phyloP scores from a whole-genome alignment of 53 echinoderm and acorn worm species.

The Henricia sp. region DNA sequence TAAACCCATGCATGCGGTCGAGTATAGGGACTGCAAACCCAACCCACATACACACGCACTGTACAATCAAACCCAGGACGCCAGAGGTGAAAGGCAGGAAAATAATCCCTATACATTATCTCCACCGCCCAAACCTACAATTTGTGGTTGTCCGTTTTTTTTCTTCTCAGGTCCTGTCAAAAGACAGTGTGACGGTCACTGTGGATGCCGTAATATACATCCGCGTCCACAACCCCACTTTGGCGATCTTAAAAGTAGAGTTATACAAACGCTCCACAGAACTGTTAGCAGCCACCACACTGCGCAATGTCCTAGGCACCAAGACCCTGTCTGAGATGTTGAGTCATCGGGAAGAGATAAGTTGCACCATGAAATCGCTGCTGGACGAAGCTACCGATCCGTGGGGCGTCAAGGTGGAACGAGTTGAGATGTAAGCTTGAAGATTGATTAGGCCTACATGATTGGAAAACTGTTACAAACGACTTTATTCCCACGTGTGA shows the following conservation, averaged over 20 bases:
- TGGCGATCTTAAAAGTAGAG: conserved; percentile 82
- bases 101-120: not conserved
- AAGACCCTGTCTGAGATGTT: conserved; percentile 88
- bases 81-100: no score
- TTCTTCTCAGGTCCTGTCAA: conserved; percentile 73
- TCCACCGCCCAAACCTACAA: not conserved
- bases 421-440: conserved; percentile 77
- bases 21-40: no score
- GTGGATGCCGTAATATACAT: conserved; percentile 91
- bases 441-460: no score
- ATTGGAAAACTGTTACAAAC: no score
- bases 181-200: conserved; percentile 90
- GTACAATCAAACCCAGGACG: no score
- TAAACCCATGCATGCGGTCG: no score
- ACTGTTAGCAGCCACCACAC: conserved; percentile 80
- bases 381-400: conserved; percentile 88
- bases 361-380: conserved; percentile 74
- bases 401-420: conserved; percentile 94
- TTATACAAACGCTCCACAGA: conserved; percentile 75
- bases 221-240: conserved; percentile 76
- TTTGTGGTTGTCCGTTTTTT: not conserved
- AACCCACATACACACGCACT: no score
- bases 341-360: conserved; percentile 82
- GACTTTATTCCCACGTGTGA: no score
- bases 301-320: conserved; percentile 86